Base-by-base conservation (phyloP, 2,797 vertebrate genomes). In the Tinamus major region DNA sequence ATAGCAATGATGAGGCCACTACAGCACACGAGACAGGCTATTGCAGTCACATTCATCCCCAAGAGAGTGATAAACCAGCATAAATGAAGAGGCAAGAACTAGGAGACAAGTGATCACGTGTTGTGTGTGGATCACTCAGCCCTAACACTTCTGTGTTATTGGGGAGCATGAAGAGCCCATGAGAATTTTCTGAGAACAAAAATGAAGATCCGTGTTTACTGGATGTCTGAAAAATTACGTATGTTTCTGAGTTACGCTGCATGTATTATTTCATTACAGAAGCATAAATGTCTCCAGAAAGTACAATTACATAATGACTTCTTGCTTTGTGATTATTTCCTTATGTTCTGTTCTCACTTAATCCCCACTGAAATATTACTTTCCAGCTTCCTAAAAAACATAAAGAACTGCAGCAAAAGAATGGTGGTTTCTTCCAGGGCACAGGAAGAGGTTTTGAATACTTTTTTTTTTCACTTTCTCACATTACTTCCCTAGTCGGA, bases 81-180 rank as follows among this genome's bases (percentile, higher is more conserved):
- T 0, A 8, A 31, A 39, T 26, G 49, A 65, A 59, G 48, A 53
- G 20, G 15, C 8, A 65, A 42, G 77, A 84, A n/a, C 2, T 13
- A 46, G 53, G 33, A 75, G 59, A 79, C 0, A 0, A 79, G 35
- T 67, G 15, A 39, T 9, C 7, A 11, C 0, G 1, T 21, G 7
- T 24, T 59, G 37, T n/a, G 13, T 0, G 0, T 39, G 17, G 31
- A 33, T 67, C 29, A 42, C 29, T 23, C 51, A 71, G 27, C 20
- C 39, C 39, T 44, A 15, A 27, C 16, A 63, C 72, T 58, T 74
- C 64, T 53, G 48, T 58, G 6, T 55, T 65, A 33, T 42, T 16
- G 17, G 24, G 10, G 29, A 65, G 41, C 63, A n/a, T 31, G 44
- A 14, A 21, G 19, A 44, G 41, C 44, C 29, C 9, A 13, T n/a